Conservation (phyloP, 2,797 vertebrate genomes). For the Epinephelus coioides region DNA sequence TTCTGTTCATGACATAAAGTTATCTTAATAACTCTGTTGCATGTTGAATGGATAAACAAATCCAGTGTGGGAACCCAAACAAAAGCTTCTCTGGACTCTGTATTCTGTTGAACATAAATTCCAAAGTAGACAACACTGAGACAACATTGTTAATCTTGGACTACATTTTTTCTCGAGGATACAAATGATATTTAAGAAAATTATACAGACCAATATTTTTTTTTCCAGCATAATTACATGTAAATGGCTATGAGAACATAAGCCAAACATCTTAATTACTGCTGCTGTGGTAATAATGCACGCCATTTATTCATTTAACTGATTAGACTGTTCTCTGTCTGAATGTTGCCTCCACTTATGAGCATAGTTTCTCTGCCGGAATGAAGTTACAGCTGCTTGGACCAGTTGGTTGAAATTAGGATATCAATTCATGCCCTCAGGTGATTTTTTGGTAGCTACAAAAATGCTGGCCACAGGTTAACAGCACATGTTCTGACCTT, state of each 20-base stretch:
- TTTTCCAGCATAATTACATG: neutral
- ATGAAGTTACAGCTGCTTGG: neutral
- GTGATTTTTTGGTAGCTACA: neutral
- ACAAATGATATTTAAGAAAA: neutral
- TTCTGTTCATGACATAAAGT: neutral
- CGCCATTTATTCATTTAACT: neutral
- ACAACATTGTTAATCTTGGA: neutral
- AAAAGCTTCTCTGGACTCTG: conserved; percentile 1
- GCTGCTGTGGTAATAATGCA: neutral
- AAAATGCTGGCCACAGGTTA: neutral
- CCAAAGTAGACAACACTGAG: neutral
- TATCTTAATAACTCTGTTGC: neutral
- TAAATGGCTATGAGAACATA: neutral
- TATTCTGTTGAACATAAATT: neutral
- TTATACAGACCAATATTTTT: neutral
- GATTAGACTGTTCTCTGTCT: neutral
- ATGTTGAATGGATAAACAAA: conserved; percentile 24
- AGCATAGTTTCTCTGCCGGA: neutral
- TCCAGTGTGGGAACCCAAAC: conserved; percentile 37
- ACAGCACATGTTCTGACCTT: neutral
- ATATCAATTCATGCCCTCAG: neutral
- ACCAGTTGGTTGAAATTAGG: neutral
- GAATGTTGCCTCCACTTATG: neutral
- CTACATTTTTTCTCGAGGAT: neutral
- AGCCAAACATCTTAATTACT: neutral